Conservation (phyloP, 2,888 invertebrate genomes). For the Megaustenia siamemsis region DNA sequence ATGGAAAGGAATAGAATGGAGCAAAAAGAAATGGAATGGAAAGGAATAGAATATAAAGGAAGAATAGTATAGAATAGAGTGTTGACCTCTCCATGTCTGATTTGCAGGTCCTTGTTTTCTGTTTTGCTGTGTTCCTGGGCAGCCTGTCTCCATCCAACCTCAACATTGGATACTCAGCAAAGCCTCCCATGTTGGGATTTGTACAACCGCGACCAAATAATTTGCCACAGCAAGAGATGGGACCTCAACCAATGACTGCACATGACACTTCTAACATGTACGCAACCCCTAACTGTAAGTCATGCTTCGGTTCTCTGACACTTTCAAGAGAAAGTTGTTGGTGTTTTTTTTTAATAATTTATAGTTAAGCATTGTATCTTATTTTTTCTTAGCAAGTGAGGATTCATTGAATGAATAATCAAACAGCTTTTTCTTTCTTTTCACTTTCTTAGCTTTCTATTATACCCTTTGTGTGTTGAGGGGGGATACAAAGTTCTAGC, state of each 20-base stretch:
- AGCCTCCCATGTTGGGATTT: slow-evolving; percentile 54
- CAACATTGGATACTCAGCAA: slow-evolving; percentile 72
- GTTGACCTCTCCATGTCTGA: background rate
- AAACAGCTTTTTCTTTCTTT: no score
- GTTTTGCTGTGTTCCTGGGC: slow-evolving; percentile 79
- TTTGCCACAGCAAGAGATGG: slow-evolving; percentile 68
- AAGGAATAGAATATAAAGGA: no score
- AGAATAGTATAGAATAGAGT: no score
- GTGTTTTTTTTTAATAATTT: background rate
- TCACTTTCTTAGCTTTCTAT: no score
- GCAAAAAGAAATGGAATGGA: no score
- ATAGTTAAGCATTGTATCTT: background rate
- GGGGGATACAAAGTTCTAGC: no score
- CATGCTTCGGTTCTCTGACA: background rate
- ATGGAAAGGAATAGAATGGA: no score
- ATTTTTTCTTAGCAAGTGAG: no score
- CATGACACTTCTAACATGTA: slow-evolving; percentile 65
- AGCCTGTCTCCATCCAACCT: slow-evolving; percentile 73
- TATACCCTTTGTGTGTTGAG: no score
- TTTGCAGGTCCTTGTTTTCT: slow-evolving; percentile 75
- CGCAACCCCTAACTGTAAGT: slow-evolving; percentile 75
- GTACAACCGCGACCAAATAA: slow-evolving; percentile 50
- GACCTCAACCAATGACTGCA: slow-evolving; percentile 64
- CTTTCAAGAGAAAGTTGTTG: background rate
- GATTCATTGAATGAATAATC: no score